Evolutionary conservation across 2,797 vertebrate species (phyloP).

Genomic region (Novumbra hubbsi): DNA sequence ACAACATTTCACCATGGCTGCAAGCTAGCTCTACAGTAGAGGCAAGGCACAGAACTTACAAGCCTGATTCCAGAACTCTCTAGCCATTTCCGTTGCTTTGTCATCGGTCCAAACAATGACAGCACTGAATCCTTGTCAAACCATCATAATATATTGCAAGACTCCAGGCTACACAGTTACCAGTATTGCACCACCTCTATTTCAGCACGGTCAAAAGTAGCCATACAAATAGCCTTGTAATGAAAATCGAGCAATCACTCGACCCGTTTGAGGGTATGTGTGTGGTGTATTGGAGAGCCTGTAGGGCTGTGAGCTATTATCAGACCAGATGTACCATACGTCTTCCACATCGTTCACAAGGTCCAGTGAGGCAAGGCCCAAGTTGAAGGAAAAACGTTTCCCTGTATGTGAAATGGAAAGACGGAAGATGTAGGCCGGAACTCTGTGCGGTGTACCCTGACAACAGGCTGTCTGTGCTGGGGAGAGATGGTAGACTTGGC

Average conservation of each 20-base stretch:
- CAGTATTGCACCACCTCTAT: not conserved
- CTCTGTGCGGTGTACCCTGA: slow-evolving; percentile 16
- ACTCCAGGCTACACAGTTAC: not conserved
- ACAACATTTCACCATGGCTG: slow-evolving; percentile 42
- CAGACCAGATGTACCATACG: slow-evolving; percentile 40
- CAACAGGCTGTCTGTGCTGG: slow-evolving; percentile 52
- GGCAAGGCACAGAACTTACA: slow-evolving; percentile 12
- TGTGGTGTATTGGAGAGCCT: slow-evolving; percentile 45
- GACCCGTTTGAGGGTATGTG: slow-evolving; percentile 48
- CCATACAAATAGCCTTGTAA: not conserved
- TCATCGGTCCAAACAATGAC: not conserved
- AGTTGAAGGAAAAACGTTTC: not conserved
- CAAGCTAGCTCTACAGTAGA: slow-evolving; percentile 11
- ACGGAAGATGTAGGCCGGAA: not conserved
- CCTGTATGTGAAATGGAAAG: not conserved
- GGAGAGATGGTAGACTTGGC: slow-evolving; percentile 18
- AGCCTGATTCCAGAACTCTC: not conserved
- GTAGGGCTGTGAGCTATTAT: slow-evolving; percentile 45
- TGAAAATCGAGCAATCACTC: slow-evolving; percentile 51
- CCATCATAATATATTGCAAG: not conserved
- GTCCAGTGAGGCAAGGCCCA: slow-evolving; percentile 10
- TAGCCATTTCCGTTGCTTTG: not conserved
- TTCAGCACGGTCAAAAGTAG: not conserved
- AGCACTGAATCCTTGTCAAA: not conserved
- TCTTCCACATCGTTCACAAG: slow-evolving; percentile 55